A percentile compares a stretch with the other conserved stretches of the same genome.
Conservation (phyloP, 2,797 vertebrate species). For the Perodicticus potto region DNA sequence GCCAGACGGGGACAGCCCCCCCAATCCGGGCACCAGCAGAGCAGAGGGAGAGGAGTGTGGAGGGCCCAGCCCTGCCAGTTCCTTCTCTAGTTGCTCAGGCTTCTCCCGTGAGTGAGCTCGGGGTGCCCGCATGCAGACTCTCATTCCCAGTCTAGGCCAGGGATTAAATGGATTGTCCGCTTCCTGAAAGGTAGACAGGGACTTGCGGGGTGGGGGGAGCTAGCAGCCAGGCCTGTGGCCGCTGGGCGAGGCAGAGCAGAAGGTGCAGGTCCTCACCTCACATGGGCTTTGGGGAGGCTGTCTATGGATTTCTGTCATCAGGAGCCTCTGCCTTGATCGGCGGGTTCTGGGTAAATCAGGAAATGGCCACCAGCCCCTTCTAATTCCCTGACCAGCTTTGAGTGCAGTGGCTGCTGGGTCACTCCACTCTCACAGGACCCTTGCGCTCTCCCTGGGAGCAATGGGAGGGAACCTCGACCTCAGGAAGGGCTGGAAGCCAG, state of each 20-base stretch:
- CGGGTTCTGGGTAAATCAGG: background rate
- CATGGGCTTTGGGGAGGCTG: background rate
- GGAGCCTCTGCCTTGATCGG: background rate
- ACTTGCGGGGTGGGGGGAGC: background rate
- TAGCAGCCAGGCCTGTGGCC: background rate
- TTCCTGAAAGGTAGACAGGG: background rate
- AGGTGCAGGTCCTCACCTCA: background rate
- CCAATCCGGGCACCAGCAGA: background rate
- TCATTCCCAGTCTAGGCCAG: background rate
- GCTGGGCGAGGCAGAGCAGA: background rate
- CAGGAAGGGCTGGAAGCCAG: constrained; percentile 72
- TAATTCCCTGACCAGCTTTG: background rate
- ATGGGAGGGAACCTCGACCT: constrained; percentile 17
- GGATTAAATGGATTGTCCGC: background rate
- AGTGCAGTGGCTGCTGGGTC: background rate
- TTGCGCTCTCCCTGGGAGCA: constrained; percentile 17
- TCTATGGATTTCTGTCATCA: background rate
- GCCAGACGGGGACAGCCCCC: no score
- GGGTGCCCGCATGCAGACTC: background rate
- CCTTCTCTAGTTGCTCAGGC: background rate
- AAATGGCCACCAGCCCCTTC: background rate
- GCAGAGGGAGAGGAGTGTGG: background rate
- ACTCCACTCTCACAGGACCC: background rate
- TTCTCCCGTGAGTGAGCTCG: background rate
- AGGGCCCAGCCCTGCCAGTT: background rate